Conservation (phyloP, 2,797 vertebrate species). For the Calcarius lapponicus region DNA sequence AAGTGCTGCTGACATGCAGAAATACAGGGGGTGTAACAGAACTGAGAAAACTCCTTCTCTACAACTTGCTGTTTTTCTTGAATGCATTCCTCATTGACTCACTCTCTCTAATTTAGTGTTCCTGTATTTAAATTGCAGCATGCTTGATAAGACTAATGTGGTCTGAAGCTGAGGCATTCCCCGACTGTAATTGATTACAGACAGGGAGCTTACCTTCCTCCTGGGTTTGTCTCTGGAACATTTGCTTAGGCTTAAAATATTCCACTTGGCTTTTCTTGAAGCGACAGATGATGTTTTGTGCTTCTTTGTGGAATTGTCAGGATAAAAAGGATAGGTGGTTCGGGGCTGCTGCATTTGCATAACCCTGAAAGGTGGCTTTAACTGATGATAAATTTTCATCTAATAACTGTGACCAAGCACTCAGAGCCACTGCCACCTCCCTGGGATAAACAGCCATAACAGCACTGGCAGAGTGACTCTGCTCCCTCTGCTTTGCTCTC, state of each 20-base stretch:
- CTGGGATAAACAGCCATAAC: not conserved
- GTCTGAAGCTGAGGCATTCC: slow-evolving; percentile 27
- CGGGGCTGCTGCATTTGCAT: slow-evolving; percentile 32
- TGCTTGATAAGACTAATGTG: slow-evolving; percentile 39
- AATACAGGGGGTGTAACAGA: not conserved
- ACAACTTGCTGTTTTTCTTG: not conserved
- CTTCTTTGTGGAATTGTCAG: not conserved
- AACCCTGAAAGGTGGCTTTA: slow-evolving; percentile 38
- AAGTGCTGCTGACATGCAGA: not conserved
- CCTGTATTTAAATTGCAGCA: slow-evolving; percentile 10
- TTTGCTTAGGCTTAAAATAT: slow-evolving; percentile 23
- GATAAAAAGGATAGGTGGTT: not conserved
- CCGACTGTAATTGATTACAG: not conserved
- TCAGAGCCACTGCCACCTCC: not conserved
- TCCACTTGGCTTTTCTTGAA: not conserved
- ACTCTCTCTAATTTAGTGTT: slow-evolving; percentile 11
- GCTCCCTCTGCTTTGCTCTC: not conserved
- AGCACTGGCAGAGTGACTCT: not conserved
- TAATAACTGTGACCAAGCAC: slow-evolving; percentile 38
- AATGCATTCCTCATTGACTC: not conserved
- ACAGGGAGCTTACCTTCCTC: slow-evolving; percentile 13
- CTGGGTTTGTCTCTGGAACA: not conserved
- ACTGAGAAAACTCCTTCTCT: not conserved
- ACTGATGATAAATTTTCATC: slow-evolving; percentile 42
- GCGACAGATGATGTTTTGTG: not conserved